A percentile compares a stretch with the other conserved stretches of the same genome.
Conservation (phyloP, 2,888 invertebrate species). For the Eupithecia abbreviata region DNA sequence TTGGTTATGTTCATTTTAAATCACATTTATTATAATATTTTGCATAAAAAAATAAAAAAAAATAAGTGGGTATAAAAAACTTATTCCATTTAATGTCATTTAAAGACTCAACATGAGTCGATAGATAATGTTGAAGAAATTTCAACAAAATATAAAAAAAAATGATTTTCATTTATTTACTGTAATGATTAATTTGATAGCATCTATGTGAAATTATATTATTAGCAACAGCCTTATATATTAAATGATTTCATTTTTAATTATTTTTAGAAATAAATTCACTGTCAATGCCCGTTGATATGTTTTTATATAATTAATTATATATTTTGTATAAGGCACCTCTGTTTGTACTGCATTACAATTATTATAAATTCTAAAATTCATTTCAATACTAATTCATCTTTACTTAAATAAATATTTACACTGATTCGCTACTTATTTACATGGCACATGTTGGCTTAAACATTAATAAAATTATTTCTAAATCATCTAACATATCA, state of each 20-base stretch:
- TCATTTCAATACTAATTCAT: slow-evolving; percentile 29
- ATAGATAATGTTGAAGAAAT: slow-evolving; percentile 60
- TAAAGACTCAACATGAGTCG: slow-evolving; percentile 77
- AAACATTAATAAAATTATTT: slow-evolving; percentile 36
- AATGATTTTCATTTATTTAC: not conserved
- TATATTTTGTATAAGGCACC: slow-evolving; percentile 57
- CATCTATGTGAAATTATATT: slow-evolving; percentile 11
- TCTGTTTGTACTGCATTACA: slow-evolving; percentile 61
- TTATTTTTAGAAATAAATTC: not conserved
- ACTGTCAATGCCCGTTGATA: slow-evolving; percentile 42
- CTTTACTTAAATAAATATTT: slow-evolving; percentile 47
- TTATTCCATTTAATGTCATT: slow-evolving; percentile 34
- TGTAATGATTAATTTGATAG: slow-evolving; percentile 3
- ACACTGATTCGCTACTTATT: slow-evolving; percentile 60
- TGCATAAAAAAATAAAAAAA: not conserved
- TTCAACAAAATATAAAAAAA: slow-evolving; percentile 58
- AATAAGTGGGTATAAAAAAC: slow-evolving; percentile 7
- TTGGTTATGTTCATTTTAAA: not conserved
- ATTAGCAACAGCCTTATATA: not conserved
- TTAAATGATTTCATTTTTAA: not conserved
- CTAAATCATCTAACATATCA: slow-evolving; percentile 11
- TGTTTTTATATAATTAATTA: slow-evolving; percentile 12
- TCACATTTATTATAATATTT: not conserved
- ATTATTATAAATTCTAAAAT: slow-evolving; percentile 42
- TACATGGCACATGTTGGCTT: slow-evolving; percentile 79